Evolutionary conservation across 2,113 vertebrate species (phyloP), one percentile per base, ranked within the genome.

Genomic region (Condylura cristata): DNA sequence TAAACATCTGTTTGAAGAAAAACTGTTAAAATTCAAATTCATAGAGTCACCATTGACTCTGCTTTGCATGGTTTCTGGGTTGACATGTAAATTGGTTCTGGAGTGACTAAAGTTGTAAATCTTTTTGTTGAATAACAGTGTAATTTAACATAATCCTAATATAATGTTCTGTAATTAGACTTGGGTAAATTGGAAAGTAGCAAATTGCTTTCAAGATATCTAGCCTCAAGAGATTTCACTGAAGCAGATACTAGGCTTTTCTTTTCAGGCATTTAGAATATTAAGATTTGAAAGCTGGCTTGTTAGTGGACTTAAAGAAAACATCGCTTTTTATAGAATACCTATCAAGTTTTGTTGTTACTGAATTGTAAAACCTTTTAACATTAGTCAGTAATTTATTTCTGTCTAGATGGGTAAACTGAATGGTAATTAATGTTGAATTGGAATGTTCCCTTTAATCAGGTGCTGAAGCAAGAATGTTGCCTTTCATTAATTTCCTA

Each of bases 61-160:
- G 44, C 58, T 71, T 91, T 95, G 48, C 8, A 22, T 80, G 41
- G 32, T 95, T 81, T 95, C 83, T 92, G 81, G 46, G 37, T 90
- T 86, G 93, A 13, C 41, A 37, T 89, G 34, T 85, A 91, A 91
- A 94, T 93, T 82, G 96, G 41, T 86, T 91, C 44, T 2, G 28
- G 51, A 87, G 46, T 93, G 71, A 86, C 80, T 89, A 88, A 86
- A 91, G 80, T 86, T 93, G 34, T 94, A 91, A 61, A 70, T 96
- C 81, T 91, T 95, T 94, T 96, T 92, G 76, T 90, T 94, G 74
- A 93, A 74, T 93, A 96, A 92, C 48, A 90, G 39, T 74, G 16
- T 95, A 93, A 92, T 96, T 96, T 95, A 96, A 89, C 86, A 68
- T 88, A 91, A 95, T 92, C 83, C 65, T 95, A 91, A 94, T 82